Evolutionary conservation across 92 coral and sea anemone species (phyloP).

Genomic region (Parazoanthus atlanticus): DNA sequence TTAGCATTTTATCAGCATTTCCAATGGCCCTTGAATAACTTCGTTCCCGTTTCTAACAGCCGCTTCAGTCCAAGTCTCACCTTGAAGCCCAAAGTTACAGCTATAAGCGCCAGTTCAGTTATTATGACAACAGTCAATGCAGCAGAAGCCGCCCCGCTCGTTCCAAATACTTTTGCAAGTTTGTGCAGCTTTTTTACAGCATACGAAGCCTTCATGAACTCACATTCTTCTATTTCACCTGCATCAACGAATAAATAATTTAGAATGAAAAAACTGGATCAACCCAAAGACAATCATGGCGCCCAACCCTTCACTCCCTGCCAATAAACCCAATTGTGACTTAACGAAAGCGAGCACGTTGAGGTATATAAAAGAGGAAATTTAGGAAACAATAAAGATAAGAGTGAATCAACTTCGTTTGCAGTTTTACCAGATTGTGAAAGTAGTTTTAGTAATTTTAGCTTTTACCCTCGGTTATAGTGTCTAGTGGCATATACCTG

Average conservation of each 20-base stretch:
- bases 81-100: slow-evolving; percentile 23
- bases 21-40: neutral
- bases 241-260: neutral
- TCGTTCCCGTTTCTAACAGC: neutral
- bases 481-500: no score
- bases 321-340: no score
- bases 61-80: neutral
- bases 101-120: slow-evolving; percentile 8
- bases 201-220: slow-evolving; percentile 32
- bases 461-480: no score
- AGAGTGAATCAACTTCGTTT: no score
- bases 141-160: neutral
- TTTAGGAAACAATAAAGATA: no score
- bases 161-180: slow-evolving; percentile 21
- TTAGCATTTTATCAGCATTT: neutral
- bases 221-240: slow-evolving; percentile 46
- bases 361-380: no score
- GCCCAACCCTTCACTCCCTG: no score
- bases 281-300: neutral
- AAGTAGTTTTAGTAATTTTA: no score
- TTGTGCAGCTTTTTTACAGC: slow-evolving; percentile 19
- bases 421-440: no score
- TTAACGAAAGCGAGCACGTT: no score
- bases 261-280: neutral
- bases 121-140: slow-evolving; percentile 1